These are phyloP conservation scores for Pogona vitticeps DNA, from an alignment of 2,113 vertebrate species.

Conservation along the genomic window DNA sequence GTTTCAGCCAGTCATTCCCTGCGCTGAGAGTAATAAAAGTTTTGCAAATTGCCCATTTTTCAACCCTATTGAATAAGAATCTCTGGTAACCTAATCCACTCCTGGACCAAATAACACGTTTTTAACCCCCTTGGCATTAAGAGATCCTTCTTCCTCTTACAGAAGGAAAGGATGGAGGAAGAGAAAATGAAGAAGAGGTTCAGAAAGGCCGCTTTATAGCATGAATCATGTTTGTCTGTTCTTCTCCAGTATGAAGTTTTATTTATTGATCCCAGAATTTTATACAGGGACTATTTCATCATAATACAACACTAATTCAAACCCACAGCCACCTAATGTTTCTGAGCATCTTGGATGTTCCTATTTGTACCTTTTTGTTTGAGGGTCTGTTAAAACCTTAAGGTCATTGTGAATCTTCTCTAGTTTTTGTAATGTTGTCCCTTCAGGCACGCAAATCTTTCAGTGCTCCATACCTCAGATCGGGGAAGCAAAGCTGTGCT, in stretches of 20 bases:
- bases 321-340: no score
- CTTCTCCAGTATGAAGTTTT: background rate
- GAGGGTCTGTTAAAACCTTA: no score
- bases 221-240: background rate
- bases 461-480: no score
- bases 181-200: background rate
- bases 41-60: constrained; percentile 41
- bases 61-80: constrained; percentile 18
- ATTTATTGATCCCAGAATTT: background rate
- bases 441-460: no score
- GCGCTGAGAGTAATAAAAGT: background rate
- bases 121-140: background rate
- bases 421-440: no score
- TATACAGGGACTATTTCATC: background rate
- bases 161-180: background rate
- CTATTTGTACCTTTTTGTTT: no score
- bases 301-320: no score
- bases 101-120: constrained; percentile 22
- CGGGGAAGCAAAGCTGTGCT: no score
- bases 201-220: background rate
- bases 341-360: no score
- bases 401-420: no score
- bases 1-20: constrained; percentile 37
- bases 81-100: background rate
- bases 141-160: background rate